These are phyloP conservation scores for Apis laboriosa DNA, from an alignment of 1,140 invertebrate genomes.

Conservation along the genomic window DNA sequence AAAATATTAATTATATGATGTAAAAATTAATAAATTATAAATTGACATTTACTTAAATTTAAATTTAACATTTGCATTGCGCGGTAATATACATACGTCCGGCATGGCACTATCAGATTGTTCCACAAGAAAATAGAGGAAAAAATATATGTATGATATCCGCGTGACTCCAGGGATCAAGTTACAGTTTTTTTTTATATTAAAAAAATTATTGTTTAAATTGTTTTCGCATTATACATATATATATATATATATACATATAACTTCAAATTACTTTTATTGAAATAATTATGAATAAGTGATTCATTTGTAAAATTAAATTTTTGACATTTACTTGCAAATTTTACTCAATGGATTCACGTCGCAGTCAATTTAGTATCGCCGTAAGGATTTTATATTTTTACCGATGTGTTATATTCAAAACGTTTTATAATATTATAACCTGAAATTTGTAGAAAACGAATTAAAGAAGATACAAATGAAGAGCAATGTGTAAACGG, in stretches of 20 bases:
- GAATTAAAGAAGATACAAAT: not conserved
- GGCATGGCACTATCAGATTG: constrained; percentile 27
- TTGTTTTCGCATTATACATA: not conserved
- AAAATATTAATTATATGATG: not conserved
- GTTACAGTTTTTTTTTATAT: not conserved
- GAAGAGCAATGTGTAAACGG: constrained; percentile 26
- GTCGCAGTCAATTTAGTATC: constrained; percentile 6
- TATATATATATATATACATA: too few species aligned
- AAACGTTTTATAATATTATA: not conserved
- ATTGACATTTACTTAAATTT: constrained; percentile 39
- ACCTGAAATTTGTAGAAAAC: constrained; percentile 1
- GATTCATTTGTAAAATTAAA: not conserved
- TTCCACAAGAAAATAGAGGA: constrained; percentile 29
- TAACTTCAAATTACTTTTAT: not conserved
- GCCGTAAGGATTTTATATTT: constrained; percentile 2
- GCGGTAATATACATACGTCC: not conserved
- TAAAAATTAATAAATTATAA: not conserved
- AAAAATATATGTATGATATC: constrained; percentile 33
- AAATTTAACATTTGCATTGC: constrained; percentile 40
- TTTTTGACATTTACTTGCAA: constrained; percentile 18
- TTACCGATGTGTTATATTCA: not conserved
- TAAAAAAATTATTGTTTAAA: not conserved
- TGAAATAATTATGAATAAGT: not conserved
- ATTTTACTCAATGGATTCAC: constrained; percentile 13
- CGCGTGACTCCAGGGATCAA: constrained; percentile 39